Evolutionary conservation across 1,140 invertebrate genomes (phyloP).

Genomic region (Drosophila orena): DNA sequence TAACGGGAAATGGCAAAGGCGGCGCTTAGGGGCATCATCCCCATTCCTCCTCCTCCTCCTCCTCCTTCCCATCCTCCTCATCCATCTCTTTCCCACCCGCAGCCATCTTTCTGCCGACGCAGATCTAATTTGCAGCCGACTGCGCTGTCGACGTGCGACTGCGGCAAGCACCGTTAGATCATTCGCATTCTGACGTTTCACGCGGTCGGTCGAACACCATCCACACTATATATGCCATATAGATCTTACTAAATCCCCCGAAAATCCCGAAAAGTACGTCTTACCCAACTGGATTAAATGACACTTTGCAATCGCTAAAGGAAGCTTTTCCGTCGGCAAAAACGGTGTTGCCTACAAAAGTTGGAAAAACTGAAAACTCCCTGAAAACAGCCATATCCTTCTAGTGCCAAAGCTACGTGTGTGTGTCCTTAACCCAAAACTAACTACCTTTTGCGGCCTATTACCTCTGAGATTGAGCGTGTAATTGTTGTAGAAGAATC

Average conservation of each 20-base stretch:
- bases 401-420: slow-evolving; percentile 1
- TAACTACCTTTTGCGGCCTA: slow-evolving; percentile 24
- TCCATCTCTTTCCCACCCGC: slow-evolving; percentile 56
- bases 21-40: slow-evolving; percentile 64
- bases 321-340: slow-evolving; percentile 5
- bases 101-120: slow-evolving; percentile 47
- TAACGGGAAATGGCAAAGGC: slow-evolving; percentile 79
- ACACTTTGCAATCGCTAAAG: not conserved
- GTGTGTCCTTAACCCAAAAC: slow-evolving; percentile 12
- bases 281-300: slow-evolving; percentile 10
- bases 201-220: slow-evolving; percentile 67
- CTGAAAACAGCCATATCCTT: not conserved
- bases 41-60: not conserved
- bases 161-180: slow-evolving; percentile 65
- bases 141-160: slow-evolving; percentile 58
- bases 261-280: slow-evolving; percentile 15
- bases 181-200: slow-evolving; percentile 73
- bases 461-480: slow-evolving; percentile 53
- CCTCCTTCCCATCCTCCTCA: slow-evolving; percentile 32
- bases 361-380: not conserved
- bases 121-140: slow-evolving; percentile 52
- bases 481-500: slow-evolving; percentile 19
- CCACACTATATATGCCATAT: slow-evolving; percentile 1
- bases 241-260: slow-evolving; percentile 1
- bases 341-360: not conserved